phyloP scores from a whole-genome alignment of 2,888 invertebrate species.

The Lagria hirta region DNA sequence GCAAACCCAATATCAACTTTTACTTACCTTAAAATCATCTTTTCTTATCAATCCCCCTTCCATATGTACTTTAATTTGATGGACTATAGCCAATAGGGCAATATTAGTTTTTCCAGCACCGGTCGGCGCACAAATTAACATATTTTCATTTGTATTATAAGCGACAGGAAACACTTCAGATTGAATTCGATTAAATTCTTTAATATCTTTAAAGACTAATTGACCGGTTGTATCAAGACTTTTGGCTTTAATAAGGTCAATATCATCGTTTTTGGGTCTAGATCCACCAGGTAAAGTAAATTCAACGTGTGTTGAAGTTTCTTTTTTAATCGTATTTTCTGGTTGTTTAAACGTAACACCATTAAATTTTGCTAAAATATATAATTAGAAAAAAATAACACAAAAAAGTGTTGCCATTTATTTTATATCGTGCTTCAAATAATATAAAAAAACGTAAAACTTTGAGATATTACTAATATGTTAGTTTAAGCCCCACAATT shows the following conservation, averaged over 20 bases:
- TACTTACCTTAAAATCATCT: conserved; percentile 86
- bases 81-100: conserved; percentile 88
- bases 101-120: conserved; percentile 99
- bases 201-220: conserved; percentile 85
- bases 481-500: background rate
- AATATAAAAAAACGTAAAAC: too few relatives aligned
- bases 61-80: conserved; percentile 85
- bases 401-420: too few relatives aligned
- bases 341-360: conserved; percentile 57
- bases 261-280: conserved; percentile 60
- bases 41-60: conserved; percentile 79
- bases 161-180: conserved; percentile 94
- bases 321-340: conserved; percentile 72
- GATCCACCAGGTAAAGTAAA: conserved; percentile 77
- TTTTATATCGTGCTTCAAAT: too few relatives aligned
- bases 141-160: conserved; percentile 94
- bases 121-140: conserved; percentile 97
- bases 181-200: conserved; percentile 90
- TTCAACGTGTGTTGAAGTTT: conserved; percentile 79
- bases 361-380: conserved; percentile 42
- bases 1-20: too few relatives aligned
- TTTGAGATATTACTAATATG: too few relatives aligned
- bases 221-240: conserved; percentile 73
- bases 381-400: conserved; percentile 4
- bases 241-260: conserved; percentile 50